Evolutionary conservation across 2,888 invertebrate genomes (phyloP).

Genomic region (Limnephilus rhombicus): DNA sequence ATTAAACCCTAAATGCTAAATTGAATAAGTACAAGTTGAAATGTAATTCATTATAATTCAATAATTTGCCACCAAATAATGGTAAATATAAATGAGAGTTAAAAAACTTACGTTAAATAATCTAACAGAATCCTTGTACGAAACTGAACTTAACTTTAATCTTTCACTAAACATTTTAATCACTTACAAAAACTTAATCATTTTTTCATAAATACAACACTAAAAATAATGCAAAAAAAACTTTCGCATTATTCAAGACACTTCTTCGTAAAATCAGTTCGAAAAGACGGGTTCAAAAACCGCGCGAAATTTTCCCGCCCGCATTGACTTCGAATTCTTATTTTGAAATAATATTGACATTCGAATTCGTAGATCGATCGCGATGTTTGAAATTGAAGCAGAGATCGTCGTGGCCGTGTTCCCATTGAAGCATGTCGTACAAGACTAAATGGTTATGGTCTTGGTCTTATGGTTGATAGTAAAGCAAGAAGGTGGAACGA

Average conservation of each 20-base stretch:
- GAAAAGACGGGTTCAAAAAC: constrained; percentile 20
- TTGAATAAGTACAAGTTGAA: no score
- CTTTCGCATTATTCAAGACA: neutral
- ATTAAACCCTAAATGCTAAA: no score
- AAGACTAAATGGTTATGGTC: constrained; percentile 14
- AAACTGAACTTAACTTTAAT: neutral
- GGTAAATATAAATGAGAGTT: neutral
- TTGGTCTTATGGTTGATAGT: neutral
- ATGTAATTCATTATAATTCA: no score
- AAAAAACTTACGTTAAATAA: constrained; percentile 17
- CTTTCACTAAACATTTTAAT: constrained; percentile 26
- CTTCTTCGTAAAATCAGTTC: neutral
- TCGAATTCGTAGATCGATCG: neutral
- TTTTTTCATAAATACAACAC: neutral
- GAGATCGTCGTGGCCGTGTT: neutral
- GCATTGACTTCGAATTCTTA: neutral
- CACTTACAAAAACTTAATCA: neutral
- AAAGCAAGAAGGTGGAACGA: constrained; percentile 6
- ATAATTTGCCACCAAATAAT: no score
- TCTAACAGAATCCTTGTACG: constrained; percentile 6
- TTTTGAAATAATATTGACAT: constrained; percentile 33
- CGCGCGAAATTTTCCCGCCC: constrained; percentile 37
- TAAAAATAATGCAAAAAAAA: neutral
- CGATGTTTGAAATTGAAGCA: neutral
- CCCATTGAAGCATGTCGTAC: constrained; percentile 7